A percentile compares a stretch with the other conserved stretches of the same genome.
These are phyloP conservation scores for Penelope pileata DNA, from an alignment of 2,113 vertebrate species.

Conservation along the genomic window DNA sequence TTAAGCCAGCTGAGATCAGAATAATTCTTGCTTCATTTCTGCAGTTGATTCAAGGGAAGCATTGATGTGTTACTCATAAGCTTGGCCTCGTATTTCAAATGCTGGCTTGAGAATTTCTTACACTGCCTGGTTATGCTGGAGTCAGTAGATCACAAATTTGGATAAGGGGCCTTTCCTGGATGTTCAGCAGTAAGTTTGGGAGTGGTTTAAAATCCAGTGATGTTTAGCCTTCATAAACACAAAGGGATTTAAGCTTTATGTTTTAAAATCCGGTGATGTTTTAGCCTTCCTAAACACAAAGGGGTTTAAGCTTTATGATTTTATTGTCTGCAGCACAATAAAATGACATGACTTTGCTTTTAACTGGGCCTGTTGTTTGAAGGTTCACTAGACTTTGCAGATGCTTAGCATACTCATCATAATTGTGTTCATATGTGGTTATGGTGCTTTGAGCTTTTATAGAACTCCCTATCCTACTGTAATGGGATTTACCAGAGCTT, in stretches of 20 bases:
- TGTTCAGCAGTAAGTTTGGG: constrained; percentile 35
- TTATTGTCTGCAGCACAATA: constrained; percentile 55
- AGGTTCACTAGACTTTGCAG: constrained; percentile 50
- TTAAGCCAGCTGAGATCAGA: neutral
- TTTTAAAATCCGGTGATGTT: constrained; percentile 54
- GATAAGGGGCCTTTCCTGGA: neutral
- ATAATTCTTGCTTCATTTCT: neutral
- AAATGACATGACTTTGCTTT: constrained; percentile 65
- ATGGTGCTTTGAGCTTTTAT: constrained; percentile 12
- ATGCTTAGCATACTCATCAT: constrained; percentile 40
- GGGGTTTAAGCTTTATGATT: constrained; percentile 60
- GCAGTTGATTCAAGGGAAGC: neutral
- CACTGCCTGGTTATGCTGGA: neutral
- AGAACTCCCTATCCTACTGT: neutral
- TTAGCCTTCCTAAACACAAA: constrained; percentile 45
- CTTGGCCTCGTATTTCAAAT: neutral
- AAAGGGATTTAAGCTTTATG: constrained; percentile 49
- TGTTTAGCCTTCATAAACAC: neutral
- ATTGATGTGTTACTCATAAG: fast-evolving
- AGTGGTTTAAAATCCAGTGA: neutral
- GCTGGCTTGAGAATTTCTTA: constrained; percentile 1
- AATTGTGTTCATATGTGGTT: constrained; percentile 41
- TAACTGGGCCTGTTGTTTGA: constrained; percentile 54
- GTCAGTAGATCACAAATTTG: neutral
- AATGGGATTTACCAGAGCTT: constrained; percentile 16